Conservation (phyloP, 2,113 vertebrate species). For the Gulo gulo region DNA sequence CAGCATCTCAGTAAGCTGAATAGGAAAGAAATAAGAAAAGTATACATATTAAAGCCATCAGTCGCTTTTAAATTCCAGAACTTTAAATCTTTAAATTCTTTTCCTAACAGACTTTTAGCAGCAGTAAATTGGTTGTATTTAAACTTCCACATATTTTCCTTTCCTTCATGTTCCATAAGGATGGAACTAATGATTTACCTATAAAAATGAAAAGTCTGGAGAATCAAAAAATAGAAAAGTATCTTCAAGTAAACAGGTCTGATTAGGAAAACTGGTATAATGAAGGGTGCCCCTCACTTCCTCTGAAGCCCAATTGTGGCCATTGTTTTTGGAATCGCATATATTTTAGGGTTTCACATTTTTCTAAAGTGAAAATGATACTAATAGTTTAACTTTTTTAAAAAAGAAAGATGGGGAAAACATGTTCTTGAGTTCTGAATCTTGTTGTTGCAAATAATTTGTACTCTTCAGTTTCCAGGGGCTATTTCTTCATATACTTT, state of each 20-base stretch:
- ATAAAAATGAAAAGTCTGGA: background rate
- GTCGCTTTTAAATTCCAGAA: background rate
- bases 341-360: background rate
- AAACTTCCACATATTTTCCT: background rate
- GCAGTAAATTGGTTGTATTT: background rate
- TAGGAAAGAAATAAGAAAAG: background rate
- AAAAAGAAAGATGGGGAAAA: background rate
- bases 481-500: constrained; percentile 54
- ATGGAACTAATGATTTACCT: background rate
- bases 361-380: constrained; percentile 12
- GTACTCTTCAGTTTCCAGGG: constrained; percentile 1
- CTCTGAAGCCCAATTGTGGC: background rate
- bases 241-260: background rate
- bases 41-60: background rate
- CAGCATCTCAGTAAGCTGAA: background rate
- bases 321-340: background rate
- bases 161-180: background rate
- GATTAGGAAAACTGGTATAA: background rate
- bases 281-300: background rate
- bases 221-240: background rate
- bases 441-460: constrained; percentile 36
- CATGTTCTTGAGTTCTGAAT: constrained; percentile 43
- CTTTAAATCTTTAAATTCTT: background rate
- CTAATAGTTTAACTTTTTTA: constrained; percentile 7
- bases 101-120: constrained; percentile 33